phyloP scores from a whole-genome alignment of 1,140 invertebrate genomes.

The Cherax quadricarinatus region DNA sequence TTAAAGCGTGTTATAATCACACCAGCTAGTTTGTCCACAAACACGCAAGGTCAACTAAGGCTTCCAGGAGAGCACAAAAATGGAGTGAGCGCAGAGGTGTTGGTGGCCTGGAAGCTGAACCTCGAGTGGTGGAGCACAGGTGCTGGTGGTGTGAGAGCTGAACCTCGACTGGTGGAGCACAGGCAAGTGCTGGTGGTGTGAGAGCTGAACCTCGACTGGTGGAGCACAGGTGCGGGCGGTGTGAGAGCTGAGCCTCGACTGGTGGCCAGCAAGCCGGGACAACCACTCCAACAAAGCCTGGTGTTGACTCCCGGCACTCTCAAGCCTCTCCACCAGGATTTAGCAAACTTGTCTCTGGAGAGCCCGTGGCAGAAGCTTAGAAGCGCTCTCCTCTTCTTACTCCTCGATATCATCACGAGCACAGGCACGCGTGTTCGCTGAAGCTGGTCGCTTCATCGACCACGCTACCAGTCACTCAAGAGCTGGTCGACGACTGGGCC shows the following conservation, averaged over 20 bases:
- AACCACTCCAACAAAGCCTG: constrained; percentile 58
- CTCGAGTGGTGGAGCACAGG: constrained; percentile 1
- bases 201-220: constrained; percentile 29
- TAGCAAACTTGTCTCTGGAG: constrained; percentile 47
- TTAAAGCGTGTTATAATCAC: background rate
- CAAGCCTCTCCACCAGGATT: constrained; percentile 47
- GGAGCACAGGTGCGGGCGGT: constrained; percentile 12
- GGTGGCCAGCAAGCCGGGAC: constrained; percentile 38
- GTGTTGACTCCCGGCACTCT: constrained; percentile 42
- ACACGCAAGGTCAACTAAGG: background rate
- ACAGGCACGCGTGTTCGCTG: constrained; percentile 22
- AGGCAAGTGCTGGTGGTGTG: constrained; percentile 8
- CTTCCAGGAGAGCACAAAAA: background rate
- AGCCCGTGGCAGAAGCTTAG: constrained; percentile 8
- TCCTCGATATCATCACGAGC: constrained; percentile 11
- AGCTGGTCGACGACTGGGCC: background rate
- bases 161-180: constrained; percentile 27
- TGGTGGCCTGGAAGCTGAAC: background rate
- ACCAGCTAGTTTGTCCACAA: too few relatives aligned
- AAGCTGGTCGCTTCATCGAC: constrained; percentile 24
- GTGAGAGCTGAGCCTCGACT: constrained; percentile 46
- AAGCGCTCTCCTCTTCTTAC: background rate
- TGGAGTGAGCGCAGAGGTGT: background rate
- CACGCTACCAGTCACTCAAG: constrained; percentile 21
- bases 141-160: constrained; percentile 32